A percentile compares a stretch with the other conserved stretches of the same genome.
These are phyloP conservation scores for Stenotaenia linearis DNA, from an alignment of 2,888 invertebrate genomes.

Conservation along the genomic window DNA sequence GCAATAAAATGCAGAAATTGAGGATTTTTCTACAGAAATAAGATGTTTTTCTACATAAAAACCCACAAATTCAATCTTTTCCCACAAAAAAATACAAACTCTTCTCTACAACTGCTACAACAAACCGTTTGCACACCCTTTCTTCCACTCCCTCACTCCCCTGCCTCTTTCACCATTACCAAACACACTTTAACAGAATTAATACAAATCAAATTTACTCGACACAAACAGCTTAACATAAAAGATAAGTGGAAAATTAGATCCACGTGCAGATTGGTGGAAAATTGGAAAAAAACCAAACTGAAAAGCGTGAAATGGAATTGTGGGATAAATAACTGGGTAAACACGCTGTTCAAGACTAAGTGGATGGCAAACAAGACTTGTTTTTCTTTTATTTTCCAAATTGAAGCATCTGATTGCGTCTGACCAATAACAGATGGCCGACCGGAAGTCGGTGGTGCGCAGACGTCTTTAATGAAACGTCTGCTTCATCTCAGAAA, in stretches of 20 bases:
- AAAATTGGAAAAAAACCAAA: neutral
- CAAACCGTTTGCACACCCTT: too few species aligned
- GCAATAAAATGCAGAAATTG: too few species aligned
- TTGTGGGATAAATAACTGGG: neutral
- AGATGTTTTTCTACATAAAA: too few species aligned
- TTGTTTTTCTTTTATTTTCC: neutral
- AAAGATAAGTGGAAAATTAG: too few species aligned
- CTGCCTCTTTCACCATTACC: too few species aligned
- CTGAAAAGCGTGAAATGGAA: neutral
- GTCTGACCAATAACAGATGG: neutral
- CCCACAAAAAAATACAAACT: too few species aligned
- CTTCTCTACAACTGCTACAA: too few species aligned
- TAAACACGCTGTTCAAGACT: neutral
- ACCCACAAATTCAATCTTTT: too few species aligned
- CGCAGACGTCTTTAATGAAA: neutral
- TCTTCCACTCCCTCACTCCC: too few species aligned
- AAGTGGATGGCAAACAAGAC: neutral
- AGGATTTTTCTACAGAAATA: too few species aligned
- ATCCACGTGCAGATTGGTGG: neutral
- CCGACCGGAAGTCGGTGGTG: neutral
- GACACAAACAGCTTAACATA: neutral
- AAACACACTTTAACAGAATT: slow-evolving; percentile 1
- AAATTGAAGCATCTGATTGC: neutral
- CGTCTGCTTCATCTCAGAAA: neutral
- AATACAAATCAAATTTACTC: neutral